Base-by-base conservation (phyloP, 2,888 invertebrate genomes). In the Lacanobia wlatinum region DNA sequence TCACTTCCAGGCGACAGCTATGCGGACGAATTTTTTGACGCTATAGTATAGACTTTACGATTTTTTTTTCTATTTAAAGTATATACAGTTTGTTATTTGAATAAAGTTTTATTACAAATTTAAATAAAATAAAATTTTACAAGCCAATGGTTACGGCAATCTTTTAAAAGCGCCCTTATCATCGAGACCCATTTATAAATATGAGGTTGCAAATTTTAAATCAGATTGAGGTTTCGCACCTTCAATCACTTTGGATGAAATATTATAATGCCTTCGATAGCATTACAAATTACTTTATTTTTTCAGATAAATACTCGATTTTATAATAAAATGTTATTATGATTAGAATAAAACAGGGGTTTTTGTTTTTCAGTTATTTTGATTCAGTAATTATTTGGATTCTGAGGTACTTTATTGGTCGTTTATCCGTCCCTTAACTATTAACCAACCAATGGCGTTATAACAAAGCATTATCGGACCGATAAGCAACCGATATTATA, bases 231-330 rank as follows among this genome's bases (percentile, higher is more conserved):
- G 38, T 65, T 66, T 46, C 40, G n/a, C 56, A 76, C 67, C 55
- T 75, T 75, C 78, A 80, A 75, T 80, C 76, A 34, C 14, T 68
- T 60, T 28, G 12, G 12, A 53, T 75, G 46, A 65, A 78, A 69
- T 76, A 75, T 78, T 74, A 50, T 50, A 60, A 46, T 64, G 34
- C n/a, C 28, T 63, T 72, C 28, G 28, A 52, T 38, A 64, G 48
- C 34, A 46, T 65, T 73, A 50, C 21, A 50, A 16, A 50, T 58
- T 12, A 23, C 23, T 23, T 12, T 64, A 5, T 40, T 40, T 52
- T 58, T 28, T 38, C 1, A 18, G 14, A 38, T 5, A 28, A 34
- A 10, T 12, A 0, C 9, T 34, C 23, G 10, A 14, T 23, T n/a
- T 60, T 0, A 43, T 28, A 28, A 43, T 23, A 8, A 70, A n/a